These are phyloP conservation scores for Epizoanthus ramosus DNA, from an alignment of 92 coral and sea anemone species.

Conservation along the genomic window DNA sequence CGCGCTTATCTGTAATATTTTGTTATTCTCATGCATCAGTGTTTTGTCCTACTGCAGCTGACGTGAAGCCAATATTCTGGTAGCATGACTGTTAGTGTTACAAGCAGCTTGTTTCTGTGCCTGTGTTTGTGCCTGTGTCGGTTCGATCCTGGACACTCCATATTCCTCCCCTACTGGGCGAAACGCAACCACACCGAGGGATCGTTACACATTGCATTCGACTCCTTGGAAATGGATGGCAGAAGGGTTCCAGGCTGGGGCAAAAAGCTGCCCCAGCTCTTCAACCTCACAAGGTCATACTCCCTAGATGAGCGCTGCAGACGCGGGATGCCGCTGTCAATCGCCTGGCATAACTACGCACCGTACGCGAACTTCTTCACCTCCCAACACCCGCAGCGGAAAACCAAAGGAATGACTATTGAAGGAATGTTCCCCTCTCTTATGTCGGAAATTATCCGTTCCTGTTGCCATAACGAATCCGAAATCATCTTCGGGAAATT, in stretches of 20 bases:
- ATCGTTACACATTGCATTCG: constrained; percentile 64
- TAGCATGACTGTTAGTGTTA: background rate
- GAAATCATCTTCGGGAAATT: constrained; percentile 73
- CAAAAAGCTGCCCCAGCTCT: constrained; percentile 27
- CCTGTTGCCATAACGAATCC: constrained; percentile 76
- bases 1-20: background rate
- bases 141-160: constrained; percentile 43
- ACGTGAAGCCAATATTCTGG: background rate
- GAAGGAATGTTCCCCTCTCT: constrained; percentile 80
- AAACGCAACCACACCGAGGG: constrained; percentile 66
- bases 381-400: constrained; percentile 49
- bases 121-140: constrained; percentile 9
- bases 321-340: constrained; percentile 71
- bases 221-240: constrained; percentile 49
- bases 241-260: background rate
- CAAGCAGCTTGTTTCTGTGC: background rate
- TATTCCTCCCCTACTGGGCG: constrained; percentile 75
- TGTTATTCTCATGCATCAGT: background rate
- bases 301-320: constrained; percentile 77
- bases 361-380: constrained; percentile 65
- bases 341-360: constrained; percentile 84
- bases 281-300: constrained; percentile 37
- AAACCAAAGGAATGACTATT: constrained; percentile 55
- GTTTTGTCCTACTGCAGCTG: background rate
- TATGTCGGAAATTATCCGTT: constrained; percentile 28